Base-by-base conservation (phyloP, 2,888 invertebrate genomes). In the Tanytarsus gracilentus region DNA sequence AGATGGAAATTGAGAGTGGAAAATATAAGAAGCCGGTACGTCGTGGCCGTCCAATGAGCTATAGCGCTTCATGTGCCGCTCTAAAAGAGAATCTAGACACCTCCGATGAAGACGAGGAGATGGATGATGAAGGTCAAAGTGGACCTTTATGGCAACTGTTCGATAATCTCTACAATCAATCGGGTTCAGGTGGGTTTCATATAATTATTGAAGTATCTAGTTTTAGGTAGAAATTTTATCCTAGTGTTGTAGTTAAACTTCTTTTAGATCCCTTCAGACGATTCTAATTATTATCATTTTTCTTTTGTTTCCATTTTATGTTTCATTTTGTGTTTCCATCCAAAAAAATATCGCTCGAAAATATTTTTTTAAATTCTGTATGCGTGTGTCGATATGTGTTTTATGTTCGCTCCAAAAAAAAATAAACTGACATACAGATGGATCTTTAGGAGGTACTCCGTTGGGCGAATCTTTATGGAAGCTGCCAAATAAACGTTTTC, bases 381-480 rank as follows among this genome's bases (percentile, higher is more conserved):
- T 61, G 62, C 59, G 56, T 61, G 63, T 64, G 63, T 59, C 59
- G 55, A 62, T 64, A 62, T 61, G 59, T 61, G 61, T 62, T 59
- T 62, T 29, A 26, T 51, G 8, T 48, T 7, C n/a, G n/a, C 48
- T 27, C 23, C 9, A 61, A 61, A 60, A 62, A 61, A 64, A 59
- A 65, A 49, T 62, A 65, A 66, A 65, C 67, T 74, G 74, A 62
- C 71, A 72, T 66, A 72, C 74, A 23, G 73, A 74, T 11, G 70
- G 71, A 62, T 71, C 58, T 58, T 48, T 75, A 77, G 94, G 92
- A 76, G 94, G 92, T n/a, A 78, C 83, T 2, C 79, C 84, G n/a
- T 77, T 96, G 69, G 86, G 90, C 25, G 94, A 96, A 69, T 92
- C 95, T 0, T 92, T 98, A 75, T 86, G 90, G 83, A 89, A 90